Conservation (phyloP, 2,888 invertebrate genomes). For the Brachynemurus nebulosus region DNA sequence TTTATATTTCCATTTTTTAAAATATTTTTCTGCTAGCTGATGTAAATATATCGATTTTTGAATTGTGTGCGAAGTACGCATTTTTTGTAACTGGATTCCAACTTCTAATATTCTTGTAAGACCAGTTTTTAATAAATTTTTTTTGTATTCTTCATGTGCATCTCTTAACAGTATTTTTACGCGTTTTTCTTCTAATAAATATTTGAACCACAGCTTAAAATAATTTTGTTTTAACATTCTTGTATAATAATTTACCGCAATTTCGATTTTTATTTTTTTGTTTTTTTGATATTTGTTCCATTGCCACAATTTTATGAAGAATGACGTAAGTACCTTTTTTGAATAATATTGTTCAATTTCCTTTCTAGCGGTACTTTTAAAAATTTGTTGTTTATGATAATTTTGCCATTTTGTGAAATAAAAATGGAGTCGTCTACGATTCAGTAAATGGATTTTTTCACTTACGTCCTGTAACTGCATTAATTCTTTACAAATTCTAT, state of each 20-base stretch:
- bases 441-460: not conserved
- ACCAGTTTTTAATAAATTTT: slow-evolving; percentile 18
- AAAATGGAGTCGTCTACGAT: not conserved
- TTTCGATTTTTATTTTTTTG: slow-evolving; percentile 14
- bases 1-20: slow-evolving; percentile 23
- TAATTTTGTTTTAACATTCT: slow-evolving; percentile 14
- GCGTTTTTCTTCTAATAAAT: slow-evolving; percentile 12
- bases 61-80: slow-evolving; percentile 14
- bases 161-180: slow-evolving; percentile 15
- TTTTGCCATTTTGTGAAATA: not conserved
- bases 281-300: slow-evolving; percentile 6
- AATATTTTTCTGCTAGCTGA: slow-evolving; percentile 22
- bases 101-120: slow-evolving; percentile 19
- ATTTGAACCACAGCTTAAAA: slow-evolving; percentile 15
- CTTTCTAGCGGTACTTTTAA: too few relatives aligned
- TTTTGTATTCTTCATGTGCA: slow-evolving; percentile 20
- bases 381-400: too few relatives aligned
- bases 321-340: too few relatives aligned
- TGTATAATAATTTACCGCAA: slow-evolving; percentile 15
- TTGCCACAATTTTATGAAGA: slow-evolving; percentile 13
- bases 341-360: too few relatives aligned
- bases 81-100: slow-evolving; percentile 18
- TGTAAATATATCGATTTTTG: slow-evolving; percentile 16
- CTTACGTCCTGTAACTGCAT: not conserved
- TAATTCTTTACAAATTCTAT: not conserved